Conservation (phyloP, 2,113 vertebrate species). For the Cinclus mexicanus region DNA sequence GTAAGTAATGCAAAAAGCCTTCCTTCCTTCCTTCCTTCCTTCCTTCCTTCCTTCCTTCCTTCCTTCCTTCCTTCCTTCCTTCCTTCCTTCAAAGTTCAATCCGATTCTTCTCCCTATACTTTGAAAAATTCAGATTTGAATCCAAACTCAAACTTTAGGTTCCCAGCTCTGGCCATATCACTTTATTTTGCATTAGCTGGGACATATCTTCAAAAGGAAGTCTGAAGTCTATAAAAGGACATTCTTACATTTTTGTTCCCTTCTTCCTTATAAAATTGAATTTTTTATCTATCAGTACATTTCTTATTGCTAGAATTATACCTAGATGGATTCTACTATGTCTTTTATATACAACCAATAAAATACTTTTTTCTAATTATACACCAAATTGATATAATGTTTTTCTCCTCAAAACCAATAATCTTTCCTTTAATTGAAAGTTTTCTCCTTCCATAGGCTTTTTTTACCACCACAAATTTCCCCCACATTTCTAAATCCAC, state of each 20-base stretch:
- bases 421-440: not conserved
- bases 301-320: not conserved
- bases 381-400: not conserved
- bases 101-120: not conserved
- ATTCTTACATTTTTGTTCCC: not conserved
- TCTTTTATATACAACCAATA: not conserved
- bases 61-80: not conserved
- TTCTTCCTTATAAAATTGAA: not conserved
- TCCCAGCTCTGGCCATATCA: not conserved
- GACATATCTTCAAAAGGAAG: not conserved
- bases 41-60: not conserved
- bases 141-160: not conserved
- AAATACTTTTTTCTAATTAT: not conserved
- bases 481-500: not conserved
- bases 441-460: not conserved
- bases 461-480: not conserved
- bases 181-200: not conserved
- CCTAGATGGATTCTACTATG: not conserved
- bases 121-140: not conserved
- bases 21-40: not conserved
- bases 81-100: not conserved
- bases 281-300: not conserved
- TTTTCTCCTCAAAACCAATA: not conserved
- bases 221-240: not conserved
- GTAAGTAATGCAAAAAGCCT: not conserved